Percentiles rank a stretch among this genome's conserved stretches.
These are phyloP conservation scores for Boulengerochromis microlepis DNA, from an alignment of 2,113 vertebrate genomes.

Conservation along the genomic window DNA sequence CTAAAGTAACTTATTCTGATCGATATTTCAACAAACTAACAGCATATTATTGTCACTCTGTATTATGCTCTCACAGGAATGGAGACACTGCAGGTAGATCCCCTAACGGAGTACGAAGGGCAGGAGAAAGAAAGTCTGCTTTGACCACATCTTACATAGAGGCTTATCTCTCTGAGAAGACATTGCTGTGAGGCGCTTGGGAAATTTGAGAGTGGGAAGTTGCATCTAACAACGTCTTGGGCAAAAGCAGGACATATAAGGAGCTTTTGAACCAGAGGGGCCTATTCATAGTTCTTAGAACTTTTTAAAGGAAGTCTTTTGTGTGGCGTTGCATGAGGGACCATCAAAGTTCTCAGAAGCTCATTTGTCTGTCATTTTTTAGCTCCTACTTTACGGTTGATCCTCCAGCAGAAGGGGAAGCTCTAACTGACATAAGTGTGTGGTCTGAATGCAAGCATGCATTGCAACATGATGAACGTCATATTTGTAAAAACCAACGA, in stretches of 20 bases:
- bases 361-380: background rate
- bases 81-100: background rate
- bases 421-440: background rate
- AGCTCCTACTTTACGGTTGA: background rate
- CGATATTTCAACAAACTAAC: background rate
- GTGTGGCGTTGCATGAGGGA: background rate
- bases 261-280: background rate
- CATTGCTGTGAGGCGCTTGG: background rate
- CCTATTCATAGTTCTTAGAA: background rate
- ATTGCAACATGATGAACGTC: background rate
- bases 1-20: background rate
- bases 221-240: background rate
- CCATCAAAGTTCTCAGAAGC: background rate
- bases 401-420: background rate
- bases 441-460: background rate
- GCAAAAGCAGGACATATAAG: background rate
- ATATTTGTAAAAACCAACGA: background rate
- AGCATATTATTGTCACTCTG: background rate
- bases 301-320: background rate
- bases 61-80: background rate
- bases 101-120: background rate
- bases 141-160: background rate
- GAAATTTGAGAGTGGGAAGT: background rate
- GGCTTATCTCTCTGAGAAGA: background rate
- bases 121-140: accelerated